A percentile compares a stretch with the other conserved stretches of the same genome.
These are phyloP conservation scores for Cheilosia impressa DNA, from an alignment of 2,888 invertebrate species.

Conservation along the genomic window DNA sequence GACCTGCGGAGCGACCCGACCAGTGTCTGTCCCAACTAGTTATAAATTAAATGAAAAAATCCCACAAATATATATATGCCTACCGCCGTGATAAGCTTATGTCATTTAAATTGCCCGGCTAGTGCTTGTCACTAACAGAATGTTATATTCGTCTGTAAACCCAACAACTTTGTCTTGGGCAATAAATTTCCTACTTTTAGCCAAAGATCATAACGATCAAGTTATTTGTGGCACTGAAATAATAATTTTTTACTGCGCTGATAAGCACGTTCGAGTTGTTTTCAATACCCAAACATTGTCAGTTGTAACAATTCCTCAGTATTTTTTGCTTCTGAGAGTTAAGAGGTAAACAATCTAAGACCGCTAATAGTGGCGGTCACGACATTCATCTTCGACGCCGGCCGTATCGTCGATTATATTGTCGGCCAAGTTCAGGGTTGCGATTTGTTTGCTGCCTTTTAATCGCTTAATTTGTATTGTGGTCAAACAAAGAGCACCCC, in stretches of 20 bases:
- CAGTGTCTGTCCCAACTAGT: too few relatives aligned
- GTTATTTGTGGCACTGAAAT: background rate
- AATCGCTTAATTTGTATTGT: constrained; percentile 41
- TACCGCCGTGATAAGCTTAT: too few relatives aligned
- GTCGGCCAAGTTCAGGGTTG: constrained; percentile 66
- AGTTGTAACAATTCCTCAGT: too few relatives aligned
- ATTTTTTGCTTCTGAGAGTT: background rate
- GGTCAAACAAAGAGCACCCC: background rate
- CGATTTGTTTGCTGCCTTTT: constrained; percentile 14
- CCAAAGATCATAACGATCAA: background rate
- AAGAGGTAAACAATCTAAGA: too few relatives aligned
- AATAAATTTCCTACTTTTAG: background rate
- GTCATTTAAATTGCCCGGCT: too few relatives aligned
- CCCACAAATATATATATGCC: too few relatives aligned
- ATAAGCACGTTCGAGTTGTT: constrained; percentile 22
- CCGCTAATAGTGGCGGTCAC: too few relatives aligned
- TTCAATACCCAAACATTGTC: background rate
- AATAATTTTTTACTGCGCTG: background rate
- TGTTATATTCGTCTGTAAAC: background rate
- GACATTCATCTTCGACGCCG: background rate
- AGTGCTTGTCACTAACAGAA: background rate
- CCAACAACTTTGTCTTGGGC: background rate
- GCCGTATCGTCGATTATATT: constrained; percentile 37
- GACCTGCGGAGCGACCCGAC: too few relatives aligned
- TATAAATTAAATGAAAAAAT: too few relatives aligned